Base-by-base conservation (phyloP, 2,888 invertebrate genomes). In the Acrobasis repandana region DNA sequence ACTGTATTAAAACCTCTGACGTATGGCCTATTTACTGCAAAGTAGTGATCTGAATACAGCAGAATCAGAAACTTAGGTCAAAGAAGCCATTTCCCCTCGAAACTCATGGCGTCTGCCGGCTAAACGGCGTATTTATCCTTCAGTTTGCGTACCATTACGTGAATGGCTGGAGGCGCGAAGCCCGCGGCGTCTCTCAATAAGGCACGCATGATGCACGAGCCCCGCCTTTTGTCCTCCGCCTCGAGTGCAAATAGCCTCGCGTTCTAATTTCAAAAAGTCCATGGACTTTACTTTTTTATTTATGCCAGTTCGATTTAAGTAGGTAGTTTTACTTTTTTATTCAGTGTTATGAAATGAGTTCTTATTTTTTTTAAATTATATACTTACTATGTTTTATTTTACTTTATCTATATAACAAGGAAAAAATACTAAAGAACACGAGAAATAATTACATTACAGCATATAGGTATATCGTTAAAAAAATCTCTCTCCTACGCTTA, bases 211-310 rank as follows among this genome's bases (percentile, higher is more conserved):
- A 67, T 71, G 71, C 72, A 64, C 65, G 68, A 67, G 70, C 75
- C 61, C 59, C 33, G 67, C 63, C 82, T 81, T 85, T 85, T 85
- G 82, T 85, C 72, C 79, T 63, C 71, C 70, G 70, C 15, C 80
- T 88, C 79, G 82, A 85, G 85, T 87, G 87, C 85, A 88, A 88
- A 88, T 86, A 88, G 85, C 83, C 82, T 83, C 72, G 83, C 85
- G 86, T 82, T 83, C 84, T 88, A 88, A 88, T 87, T 86, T 83
- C 80, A 80, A 86, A 85, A 85, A 80, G 77, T 80, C 69, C 77
- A 71, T 61, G 77, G 77, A 77, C 77, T 82, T 72, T 70, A 75
- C 75, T 33, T 51, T 52, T 52, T 52, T 52, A 34, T 50, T 50
- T 33, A 15, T 34, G 15, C 34, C 51, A 2, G 15, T 15, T 52